A percentile compares a stretch with the other conserved stretches of the same genome.
These are phyloP conservation scores for Cydia splendana DNA, from an alignment of 1,140 invertebrate genomes.

Conservation along the genomic window DNA sequence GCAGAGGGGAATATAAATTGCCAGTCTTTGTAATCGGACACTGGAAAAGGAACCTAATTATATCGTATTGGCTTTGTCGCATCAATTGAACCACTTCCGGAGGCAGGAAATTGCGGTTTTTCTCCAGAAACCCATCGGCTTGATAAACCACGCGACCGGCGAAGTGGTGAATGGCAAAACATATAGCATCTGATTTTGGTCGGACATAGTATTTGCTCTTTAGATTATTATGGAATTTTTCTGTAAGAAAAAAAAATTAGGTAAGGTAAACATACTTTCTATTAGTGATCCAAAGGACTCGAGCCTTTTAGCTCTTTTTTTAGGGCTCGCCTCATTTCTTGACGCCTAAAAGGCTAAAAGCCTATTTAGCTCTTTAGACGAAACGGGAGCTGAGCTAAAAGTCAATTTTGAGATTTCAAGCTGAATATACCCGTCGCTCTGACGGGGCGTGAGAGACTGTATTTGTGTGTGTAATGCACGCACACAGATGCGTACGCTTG, in stretches of 20 bases:
- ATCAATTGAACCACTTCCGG: conserved; percentile 89
- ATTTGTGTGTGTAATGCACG: too few species aligned
- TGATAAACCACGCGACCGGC: conserved; percentile 90
- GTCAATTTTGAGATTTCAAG: too few species aligned
- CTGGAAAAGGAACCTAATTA: conserved; percentile 89
- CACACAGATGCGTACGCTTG: too few species aligned
- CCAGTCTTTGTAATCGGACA: conserved; percentile 91
- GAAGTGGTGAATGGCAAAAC: conserved; percentile 88
- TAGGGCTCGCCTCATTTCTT: too few species aligned
- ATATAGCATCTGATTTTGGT: conserved; percentile 87
- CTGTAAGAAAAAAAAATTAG: conserved; percentile 76
- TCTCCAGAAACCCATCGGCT: conserved; percentile 89
- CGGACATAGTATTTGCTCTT: conserved; percentile 88
- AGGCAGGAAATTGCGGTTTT: conserved; percentile 91
- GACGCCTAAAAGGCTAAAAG: too few species aligned
- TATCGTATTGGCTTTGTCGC: conserved; percentile 85
- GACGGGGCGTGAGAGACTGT: too few species aligned
- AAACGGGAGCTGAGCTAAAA: too few species aligned
- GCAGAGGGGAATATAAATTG: conserved; percentile 84
- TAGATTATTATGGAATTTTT: conserved; percentile 91
- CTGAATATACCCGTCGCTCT: too few species aligned
- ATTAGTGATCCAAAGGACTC: too few species aligned
- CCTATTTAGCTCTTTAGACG: too few species aligned
- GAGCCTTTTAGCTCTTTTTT: too few species aligned
- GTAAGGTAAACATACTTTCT: conserved; percentile 24